Evolutionary conservation across 2,888 invertebrate genomes (phyloP), one percentile per base, ranked within the genome.

Genomic region (Ormyrus pomaceus): DNA sequence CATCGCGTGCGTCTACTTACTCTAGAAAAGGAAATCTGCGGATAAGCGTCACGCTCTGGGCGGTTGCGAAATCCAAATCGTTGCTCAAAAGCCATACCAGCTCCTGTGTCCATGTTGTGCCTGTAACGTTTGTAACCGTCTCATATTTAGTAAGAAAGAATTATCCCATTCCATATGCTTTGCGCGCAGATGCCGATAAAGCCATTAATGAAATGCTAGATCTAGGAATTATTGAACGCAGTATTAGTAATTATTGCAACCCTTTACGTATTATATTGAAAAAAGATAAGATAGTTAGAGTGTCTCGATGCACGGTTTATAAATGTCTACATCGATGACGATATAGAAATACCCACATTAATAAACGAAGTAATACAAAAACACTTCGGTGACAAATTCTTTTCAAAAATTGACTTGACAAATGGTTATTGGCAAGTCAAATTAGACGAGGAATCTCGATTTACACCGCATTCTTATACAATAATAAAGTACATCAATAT

Each of bases 21-120:
- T 96, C 96, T 81, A 96, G 91, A 89, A 96, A 96, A 7, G 96
- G 95, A 90, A 95, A 96, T 88, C 96, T 91, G 82, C 94, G 92
- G 0, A 92, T 91, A 0, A 96, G 91, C 0, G 93, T 92, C 70
- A 92, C 91, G n/a, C n/a, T n/a, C n/a, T 92, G 91, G 0, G 95
- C 95, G 78, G 91, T 93, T 58, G 93, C 91, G 86, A 95, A 96
- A 88, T 96, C 93, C 85, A 96, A 92, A 86, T 95, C 91, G 87
- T 96, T 96, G 2, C 94, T 94, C 55, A 96, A 90, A 88, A 96
- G 91, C 96, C 96, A 96, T 5, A 96, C 93, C 85, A 96, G 90
- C 90, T 96, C 96, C 88, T 96, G 96, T 0, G 95, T 95, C n/a
- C n/a, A 87, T 0, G 89, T 90, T 4, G 89, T 89, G 19, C 87